Percentiles rank a stretch among this genome's conserved stretches.
These are phyloP conservation scores for Aporophyla nigra DNA, from an alignment of 2,888 invertebrate genomes.

Conservation along the genomic window DNA sequence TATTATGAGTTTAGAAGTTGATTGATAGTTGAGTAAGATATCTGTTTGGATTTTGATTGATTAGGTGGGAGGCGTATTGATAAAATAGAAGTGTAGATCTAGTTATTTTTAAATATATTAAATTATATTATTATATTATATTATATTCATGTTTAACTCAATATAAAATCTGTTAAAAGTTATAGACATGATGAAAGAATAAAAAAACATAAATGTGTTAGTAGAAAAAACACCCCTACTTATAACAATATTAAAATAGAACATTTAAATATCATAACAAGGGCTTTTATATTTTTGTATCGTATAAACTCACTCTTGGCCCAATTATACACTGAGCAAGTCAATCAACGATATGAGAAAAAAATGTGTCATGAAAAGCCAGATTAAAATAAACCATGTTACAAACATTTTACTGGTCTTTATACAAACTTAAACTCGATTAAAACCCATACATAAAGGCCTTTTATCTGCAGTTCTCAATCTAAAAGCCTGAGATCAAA, in stretches of 20 bases:
- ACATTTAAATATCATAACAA: background rate
- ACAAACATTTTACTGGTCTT: background rate
- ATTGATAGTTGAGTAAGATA: constrained; percentile 44
- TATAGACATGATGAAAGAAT: background rate
- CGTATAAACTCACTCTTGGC: background rate
- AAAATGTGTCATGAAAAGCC: background rate
- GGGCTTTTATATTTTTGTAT: background rate
- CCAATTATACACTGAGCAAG: background rate
- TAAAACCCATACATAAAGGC: constrained; percentile 8
- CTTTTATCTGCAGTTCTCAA: constrained; percentile 15
- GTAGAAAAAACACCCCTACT: background rate
- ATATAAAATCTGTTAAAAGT: constrained; percentile 1
- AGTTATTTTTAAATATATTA: constrained; percentile 10
- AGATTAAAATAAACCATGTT: background rate
- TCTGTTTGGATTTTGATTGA: constrained; percentile 34
- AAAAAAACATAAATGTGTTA: background rate
- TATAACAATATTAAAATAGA: background rate
- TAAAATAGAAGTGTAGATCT: constrained; percentile 12
- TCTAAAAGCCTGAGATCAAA: constrained; percentile 15
- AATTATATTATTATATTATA: too few relatives aligned
- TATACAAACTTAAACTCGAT: background rate
- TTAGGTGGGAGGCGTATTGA: constrained; percentile 29
- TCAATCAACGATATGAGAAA: background rate
- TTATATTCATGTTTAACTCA: constrained; percentile 12
- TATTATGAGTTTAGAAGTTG: constrained; percentile 53